Base-by-base conservation (phyloP, 2,797 vertebrate genomes). In the Moxostoma hubbsi region DNA sequence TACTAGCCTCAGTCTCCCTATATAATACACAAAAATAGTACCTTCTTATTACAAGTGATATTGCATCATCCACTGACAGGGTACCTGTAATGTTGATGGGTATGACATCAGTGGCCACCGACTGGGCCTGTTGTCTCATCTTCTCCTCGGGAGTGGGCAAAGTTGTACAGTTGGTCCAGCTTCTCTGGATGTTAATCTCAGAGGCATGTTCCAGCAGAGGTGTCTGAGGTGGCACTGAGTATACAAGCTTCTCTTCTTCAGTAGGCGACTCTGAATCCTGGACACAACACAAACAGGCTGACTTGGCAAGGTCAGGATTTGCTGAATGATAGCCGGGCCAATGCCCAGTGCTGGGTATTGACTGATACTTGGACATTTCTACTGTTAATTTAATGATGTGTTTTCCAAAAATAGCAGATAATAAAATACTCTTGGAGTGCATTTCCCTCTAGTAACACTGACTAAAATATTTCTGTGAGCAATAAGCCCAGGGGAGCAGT, bases 71-170 rank as follows among this genome's bases (percentile, higher is more conserved):
- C 36, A 70, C 12, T 5, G 18, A 54, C 18, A 15, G 24, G 6
- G 12, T 79, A 93, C 93, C 93, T 87, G 93, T 92, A 0, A 94
- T 84, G 15, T 94, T 96, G 85, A 99, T 99, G 0, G 97, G 95
- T 75, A 99, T 90, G 7, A 99, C 90, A 54, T 96, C 95, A 9
- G 95, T 94, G 10, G 93, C 91, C 54, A 99, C 92, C 0, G 94
- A 87, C 83, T 95, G 93, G 0, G 97, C 96, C 79, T 96, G 95
- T 73, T 90, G 94, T 69, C 96, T 92, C 95, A 97, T 98, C 88
- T 92, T 96, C 91, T 99, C 96, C 88, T 99, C 97, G 0, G 98
- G 98, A 0, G 98, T 99, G 5, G 97, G 98, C 81, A 99, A 91
- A 0, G 95, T 94, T 12, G 93, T 87, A 7, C 91, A 91, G 70